Evolutionary conservation across 2,797 vertebrate species (phyloP), one percentile per base, ranked within the genome.

Genomic region (Enteromius mattozi): DNA sequence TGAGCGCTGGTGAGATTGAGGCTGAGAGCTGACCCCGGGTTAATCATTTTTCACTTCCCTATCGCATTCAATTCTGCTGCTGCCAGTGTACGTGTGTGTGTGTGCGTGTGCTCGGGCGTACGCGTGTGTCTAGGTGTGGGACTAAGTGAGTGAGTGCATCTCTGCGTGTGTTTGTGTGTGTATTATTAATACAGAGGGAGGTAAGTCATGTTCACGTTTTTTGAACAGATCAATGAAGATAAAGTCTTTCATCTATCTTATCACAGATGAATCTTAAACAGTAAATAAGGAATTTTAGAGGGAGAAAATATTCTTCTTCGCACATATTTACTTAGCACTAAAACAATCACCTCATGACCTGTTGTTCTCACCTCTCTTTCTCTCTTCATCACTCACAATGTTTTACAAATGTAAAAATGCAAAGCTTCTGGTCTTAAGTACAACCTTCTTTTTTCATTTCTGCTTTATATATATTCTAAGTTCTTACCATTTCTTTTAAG

Each of bases 1-100:
- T 94, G 94, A 95, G 93, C 94, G 91, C 91, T 90, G 93, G 92
- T 85, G 93, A 95, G 94, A 95, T 95, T 95, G 94, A 95, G 94
- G 95, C 94, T 94, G 94, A 95, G 95, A 95, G 95, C 95, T 96
- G 95, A 96, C 95, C 94, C 92, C 87, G 90, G 95, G 95, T 95
- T 95, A 95, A 95, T 96, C 94, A 95, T 95, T 95, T 96, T 95
- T 95, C 94, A 95, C 95, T 95, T 95, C 95, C 93, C 95, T 95
- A 95, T 95, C 95, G 92, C 94, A 95, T 95, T 95, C 94, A 94
- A 93, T 95, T 95, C 94, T 92, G 92, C 93, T 88, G 82, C 88
- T 71, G 94, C 90, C 77, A 51, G 85, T 70, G 83, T 80, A 65
- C 42, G 85, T 66, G 82, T 45, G 63, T 79, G 87, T 88, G 74